These are phyloP conservation scores for Laothoe populi DNA, from an alignment of 2,888 invertebrate genomes.

Conservation along the genomic window DNA sequence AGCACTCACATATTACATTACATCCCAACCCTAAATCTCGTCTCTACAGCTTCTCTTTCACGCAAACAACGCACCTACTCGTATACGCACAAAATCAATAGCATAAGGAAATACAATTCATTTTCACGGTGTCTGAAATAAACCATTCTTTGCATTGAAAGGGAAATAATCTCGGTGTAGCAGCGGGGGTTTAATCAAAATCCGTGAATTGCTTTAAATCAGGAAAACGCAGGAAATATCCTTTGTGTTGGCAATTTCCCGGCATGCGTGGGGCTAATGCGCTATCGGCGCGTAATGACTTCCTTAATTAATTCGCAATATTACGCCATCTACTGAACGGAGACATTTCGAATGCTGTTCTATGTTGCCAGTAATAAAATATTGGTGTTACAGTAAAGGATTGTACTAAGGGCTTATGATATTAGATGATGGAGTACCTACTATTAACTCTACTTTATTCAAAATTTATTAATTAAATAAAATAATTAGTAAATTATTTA, in stretches of 20 bases:
- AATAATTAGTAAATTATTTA: no score
- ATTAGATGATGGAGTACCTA: no score
- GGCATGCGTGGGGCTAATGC: conserved; percentile 80
- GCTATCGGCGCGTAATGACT: conserved; percentile 83
- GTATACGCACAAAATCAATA: conserved; percentile 70
- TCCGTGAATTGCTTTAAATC: conserved; percentile 85
- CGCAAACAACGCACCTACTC: conserved; percentile 10
- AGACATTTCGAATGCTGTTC: conserved; percentile 1
- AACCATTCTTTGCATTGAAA: conserved; percentile 83
- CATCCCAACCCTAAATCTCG: not conserved
- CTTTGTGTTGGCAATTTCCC: conserved; percentile 83
- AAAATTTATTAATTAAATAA: no score
- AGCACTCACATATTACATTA: not conserved
- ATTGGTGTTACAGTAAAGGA: not conserved
- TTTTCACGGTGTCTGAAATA: conserved; percentile 83
- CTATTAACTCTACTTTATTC: no score
- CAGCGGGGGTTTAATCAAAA: conserved; percentile 84
- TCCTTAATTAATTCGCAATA: conserved; percentile 84
- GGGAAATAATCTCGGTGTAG: conserved; percentile 82
- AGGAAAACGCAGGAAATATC: conserved; percentile 84
- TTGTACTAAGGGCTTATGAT: not conserved
- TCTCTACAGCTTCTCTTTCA: conserved; percentile 9
- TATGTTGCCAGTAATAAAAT: conserved; percentile 1
- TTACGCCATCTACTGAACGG: conserved; percentile 40
- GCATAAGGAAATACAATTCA: conserved; percentile 80